A percentile compares a stretch with the other conserved stretches of the same genome.
These are phyloP conservation scores for Drosophila melanocephala DNA, from an alignment of 2,888 invertebrate species.

Conservation along the genomic window DNA sequence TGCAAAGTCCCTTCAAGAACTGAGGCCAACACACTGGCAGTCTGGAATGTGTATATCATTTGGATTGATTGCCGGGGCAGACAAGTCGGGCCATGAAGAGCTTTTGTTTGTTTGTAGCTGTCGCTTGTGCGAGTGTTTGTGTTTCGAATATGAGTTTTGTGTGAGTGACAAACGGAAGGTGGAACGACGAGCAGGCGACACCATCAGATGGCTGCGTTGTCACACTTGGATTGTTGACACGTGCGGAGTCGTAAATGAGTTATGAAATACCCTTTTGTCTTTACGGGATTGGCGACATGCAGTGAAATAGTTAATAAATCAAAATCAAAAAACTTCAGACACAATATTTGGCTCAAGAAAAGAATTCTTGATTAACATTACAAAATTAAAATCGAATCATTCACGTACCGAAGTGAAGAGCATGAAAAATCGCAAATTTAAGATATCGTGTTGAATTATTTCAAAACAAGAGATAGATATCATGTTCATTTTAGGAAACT, in stretches of 20 bases:
- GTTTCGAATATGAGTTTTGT: conserved; percentile 33
- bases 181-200: conserved; percentile 33
- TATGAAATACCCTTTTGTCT: conserved; percentile 51
- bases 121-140: conserved; percentile 10
- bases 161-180: conserved; percentile 61
- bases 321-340: conserved; percentile 35
- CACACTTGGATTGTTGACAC: conserved; percentile 73
- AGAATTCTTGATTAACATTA: background rate
- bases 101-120: conserved; percentile 67
- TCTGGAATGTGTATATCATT: conserved; percentile 77
- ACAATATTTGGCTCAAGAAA: conserved; percentile 13
- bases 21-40: conserved; percentile 42
- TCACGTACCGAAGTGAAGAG: background rate
- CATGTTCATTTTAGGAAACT: background rate
- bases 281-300: conserved; percentile 8
- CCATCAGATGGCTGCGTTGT: conserved; percentile 56
- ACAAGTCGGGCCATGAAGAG: conserved; percentile 39
- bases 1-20: conserved; percentile 38
- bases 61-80: conserved; percentile 72
- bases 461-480: background rate
- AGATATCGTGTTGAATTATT: background rate
- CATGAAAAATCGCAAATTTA: background rate
- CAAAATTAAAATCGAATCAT: background rate
- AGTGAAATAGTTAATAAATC: conserved; percentile 54
- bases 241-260: conserved; percentile 68